Conservation (phyloP, 2,888 invertebrate genomes). For the Zeuzera pyrina region DNA sequence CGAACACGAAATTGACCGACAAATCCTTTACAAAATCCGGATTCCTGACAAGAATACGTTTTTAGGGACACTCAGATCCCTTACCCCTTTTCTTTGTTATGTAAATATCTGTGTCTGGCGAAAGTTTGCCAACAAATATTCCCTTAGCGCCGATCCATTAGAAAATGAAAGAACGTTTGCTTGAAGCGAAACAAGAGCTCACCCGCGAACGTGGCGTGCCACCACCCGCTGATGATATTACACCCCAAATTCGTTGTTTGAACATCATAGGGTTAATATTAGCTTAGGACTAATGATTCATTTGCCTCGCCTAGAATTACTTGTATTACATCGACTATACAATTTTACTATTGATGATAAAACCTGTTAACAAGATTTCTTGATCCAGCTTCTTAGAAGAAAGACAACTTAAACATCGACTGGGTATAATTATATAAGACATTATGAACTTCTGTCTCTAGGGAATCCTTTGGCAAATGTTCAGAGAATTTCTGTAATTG, state of each 20-base stretch:
- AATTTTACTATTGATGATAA: slow-evolving; percentile 15
- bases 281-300: slow-evolving; percentile 60
- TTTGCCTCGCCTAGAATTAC: slow-evolving; percentile 32
- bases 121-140: slow-evolving; percentile 58
- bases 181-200: slow-evolving; percentile 40
- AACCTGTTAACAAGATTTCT: no score
- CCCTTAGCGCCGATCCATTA: slow-evolving; percentile 55
- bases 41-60: slow-evolving; percentile 55
- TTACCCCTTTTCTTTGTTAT: slow-evolving; percentile 60
- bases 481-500: no score
- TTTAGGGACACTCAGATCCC: slow-evolving; percentile 42
- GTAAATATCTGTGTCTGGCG: slow-evolving; percentile 53
- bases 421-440: no score
- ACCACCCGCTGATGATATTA: slow-evolving; percentile 29
- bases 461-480: no score
- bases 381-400: no score
- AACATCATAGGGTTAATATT: slow-evolving; percentile 49
- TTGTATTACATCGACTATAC: not conserved
- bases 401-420: no score
- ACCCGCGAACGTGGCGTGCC: slow-evolving; percentile 7
- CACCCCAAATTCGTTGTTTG: slow-evolving; percentile 44
- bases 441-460: no score
- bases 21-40: slow-evolving; percentile 51
- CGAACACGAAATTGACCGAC: slow-evolving; percentile 49
- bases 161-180: slow-evolving; percentile 61